Evolutionary conservation across 2,797 vertebrate species (phyloP), one percentile per base, ranked within the genome.

Genomic region (Fringilla coelebs): DNA sequence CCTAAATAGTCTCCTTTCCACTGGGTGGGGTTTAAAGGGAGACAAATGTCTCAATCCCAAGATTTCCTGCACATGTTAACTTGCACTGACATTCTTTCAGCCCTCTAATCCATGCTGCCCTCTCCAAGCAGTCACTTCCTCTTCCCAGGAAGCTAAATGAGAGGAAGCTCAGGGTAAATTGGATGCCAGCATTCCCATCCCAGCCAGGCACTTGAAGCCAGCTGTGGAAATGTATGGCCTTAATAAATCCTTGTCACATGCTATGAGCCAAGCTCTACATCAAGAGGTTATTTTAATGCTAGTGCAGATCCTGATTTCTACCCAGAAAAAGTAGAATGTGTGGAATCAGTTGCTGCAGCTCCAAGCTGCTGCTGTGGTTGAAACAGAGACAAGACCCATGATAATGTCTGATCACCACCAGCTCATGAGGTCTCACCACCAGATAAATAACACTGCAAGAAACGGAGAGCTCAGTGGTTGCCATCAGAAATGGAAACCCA

Each of bases 391-490:
- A 71, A 48, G 55, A 11, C 3, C 20, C 58, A 41, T 0, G 5
- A 38, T 18, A 43, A 36, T 1, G 3, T 38, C 17, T 65, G 85
- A 63, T 10, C 45, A 43, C 18, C 52, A 36, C 5, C 20, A 65
- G 21, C 17, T 43, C 31, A 29, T 2, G 1, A 21, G 28, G 43
- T 61, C 55, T 79, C 55, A 21, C 7, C 24, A 60, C 43, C n/a
- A 40, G 52, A 63, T 11, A 76, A 65, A 62, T 2, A 54, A 62
- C 65, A 55, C 0, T 6, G 48, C n/a, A 70, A 79, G 28, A 85
- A 78, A 67, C 13, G 0, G 0, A 74, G 6, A 83, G 41, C 45
- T 4, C 11, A 66, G 55, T 0, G 2, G 32, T 0, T 63, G 54
- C 52, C 74, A 54, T 32, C 74, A 83, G 25, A 90, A 77, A 58